These are phyloP conservation scores for Mellivora capensis DNA, from an alignment of 2,113 vertebrate species.

Conservation along the genomic window DNA sequence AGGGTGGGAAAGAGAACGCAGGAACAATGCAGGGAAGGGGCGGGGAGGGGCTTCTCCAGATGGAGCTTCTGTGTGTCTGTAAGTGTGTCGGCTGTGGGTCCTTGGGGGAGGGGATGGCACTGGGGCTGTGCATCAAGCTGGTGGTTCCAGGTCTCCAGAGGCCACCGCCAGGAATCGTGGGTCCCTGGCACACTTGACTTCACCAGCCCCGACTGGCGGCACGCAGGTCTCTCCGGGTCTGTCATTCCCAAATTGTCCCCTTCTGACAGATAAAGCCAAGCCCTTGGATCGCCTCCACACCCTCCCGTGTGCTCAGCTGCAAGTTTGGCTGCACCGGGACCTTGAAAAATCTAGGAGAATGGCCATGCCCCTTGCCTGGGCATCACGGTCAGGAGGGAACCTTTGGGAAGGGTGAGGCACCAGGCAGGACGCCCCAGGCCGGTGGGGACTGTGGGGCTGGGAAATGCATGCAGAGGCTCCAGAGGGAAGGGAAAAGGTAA, in stretches of 20 bases:
- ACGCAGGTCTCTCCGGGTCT: background rate
- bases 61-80: background rate
- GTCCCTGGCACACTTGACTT: background rate
- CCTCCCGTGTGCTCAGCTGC: background rate
- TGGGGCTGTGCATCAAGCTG: background rate
- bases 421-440: background rate
- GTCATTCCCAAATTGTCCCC: background rate
- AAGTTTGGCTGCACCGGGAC: accelerated
- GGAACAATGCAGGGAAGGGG: constrained; percentile 18
- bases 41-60: background rate
- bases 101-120: background rate
- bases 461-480: too few relatives aligned
- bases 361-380: background rate
- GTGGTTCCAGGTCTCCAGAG: background rate
- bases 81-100: background rate
- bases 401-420: background rate
- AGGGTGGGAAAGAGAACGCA: background rate
- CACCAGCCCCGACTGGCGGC: too few relatives aligned
- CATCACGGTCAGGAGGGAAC: background rate
- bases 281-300: background rate
- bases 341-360: too few relatives aligned
- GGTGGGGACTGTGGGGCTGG: background rate
- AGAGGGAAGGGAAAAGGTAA: background rate
- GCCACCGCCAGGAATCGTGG: background rate
- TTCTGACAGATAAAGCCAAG: background rate